A percentile compares a stretch with the other conserved stretches of the same genome.
These are phyloP conservation scores for Drosophila nebulosa DNA, from an alignment of 1,140 invertebrate species.

Conservation along the genomic window DNA sequence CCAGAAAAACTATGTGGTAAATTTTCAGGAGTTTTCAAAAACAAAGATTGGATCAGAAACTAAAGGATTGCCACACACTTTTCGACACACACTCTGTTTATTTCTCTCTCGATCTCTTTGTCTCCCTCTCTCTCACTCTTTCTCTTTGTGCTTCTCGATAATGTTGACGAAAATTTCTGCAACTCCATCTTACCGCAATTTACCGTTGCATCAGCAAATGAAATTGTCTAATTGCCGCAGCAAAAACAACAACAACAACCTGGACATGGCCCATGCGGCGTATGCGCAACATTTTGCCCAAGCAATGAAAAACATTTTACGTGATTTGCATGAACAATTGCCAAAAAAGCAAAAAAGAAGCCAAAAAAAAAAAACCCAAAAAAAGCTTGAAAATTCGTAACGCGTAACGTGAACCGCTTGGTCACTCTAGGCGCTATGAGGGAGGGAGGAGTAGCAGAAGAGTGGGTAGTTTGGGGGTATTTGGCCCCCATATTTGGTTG, in stretches of 20 bases:
- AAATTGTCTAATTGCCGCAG: slow-evolving; percentile 48
- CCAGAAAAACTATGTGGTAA: too few species aligned
- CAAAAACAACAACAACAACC: slow-evolving; percentile 9
- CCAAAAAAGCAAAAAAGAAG: slow-evolving; percentile 7
- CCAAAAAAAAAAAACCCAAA: slow-evolving; percentile 1
- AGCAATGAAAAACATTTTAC: slow-evolving; percentile 45
- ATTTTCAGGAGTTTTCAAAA: too few species aligned
- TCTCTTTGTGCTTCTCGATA: neutral
- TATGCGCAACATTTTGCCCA: slow-evolving; percentile 41
- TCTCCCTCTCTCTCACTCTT: too few species aligned
- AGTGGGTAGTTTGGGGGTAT: neutral
- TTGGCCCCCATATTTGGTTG: slow-evolving; percentile 1
- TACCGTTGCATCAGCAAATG: slow-evolving; percentile 48
- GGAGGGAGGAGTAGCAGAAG: neutral
- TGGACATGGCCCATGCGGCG: slow-evolving; percentile 31
- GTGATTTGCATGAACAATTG: slow-evolving; percentile 62
- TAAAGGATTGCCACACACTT: too few species aligned
- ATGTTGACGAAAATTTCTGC: slow-evolving; percentile 1
- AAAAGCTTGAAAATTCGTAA: slow-evolving; percentile 15
- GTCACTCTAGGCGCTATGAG: neutral
- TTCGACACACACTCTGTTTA: too few species aligned
- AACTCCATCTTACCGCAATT: slow-evolving; percentile 20
- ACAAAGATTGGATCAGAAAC: too few species aligned
- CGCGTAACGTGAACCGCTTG: slow-evolving; percentile 20
- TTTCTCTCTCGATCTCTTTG: too few species aligned